Percentiles rank a stretch among this genome's conserved stretches.
phyloP scores from a whole-genome alignment of 2,113 vertebrate species.

The Notarius lentiginosus region DNA sequence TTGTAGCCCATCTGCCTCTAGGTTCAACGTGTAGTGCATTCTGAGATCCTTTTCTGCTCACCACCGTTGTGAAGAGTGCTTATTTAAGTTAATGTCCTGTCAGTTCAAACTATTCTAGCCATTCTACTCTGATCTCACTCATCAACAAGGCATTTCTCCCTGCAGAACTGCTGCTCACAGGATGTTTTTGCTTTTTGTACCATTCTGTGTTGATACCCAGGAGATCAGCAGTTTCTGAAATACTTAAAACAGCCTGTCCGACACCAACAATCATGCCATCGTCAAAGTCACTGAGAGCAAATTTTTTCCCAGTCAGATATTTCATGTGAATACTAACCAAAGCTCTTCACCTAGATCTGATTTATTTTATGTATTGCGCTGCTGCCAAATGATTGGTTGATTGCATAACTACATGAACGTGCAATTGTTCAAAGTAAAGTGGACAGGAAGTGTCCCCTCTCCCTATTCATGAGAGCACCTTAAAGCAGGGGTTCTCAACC shows the following conservation, averaged over 20 bases:
- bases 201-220: background rate
- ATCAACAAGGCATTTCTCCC: background rate
- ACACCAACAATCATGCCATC: background rate
- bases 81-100: background rate
- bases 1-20: background rate
- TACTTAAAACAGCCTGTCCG: background rate
- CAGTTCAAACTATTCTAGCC: background rate
- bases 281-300: background rate
- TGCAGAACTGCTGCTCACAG: background rate
- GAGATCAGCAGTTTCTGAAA: background rate
- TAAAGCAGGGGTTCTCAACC: too few relatives aligned
- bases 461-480: background rate
- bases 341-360: background rate
- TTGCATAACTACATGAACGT: background rate
- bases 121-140: background rate
- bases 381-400: background rate
- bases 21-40: background rate
- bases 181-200: background rate
- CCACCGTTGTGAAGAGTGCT: background rate
- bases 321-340: background rate
- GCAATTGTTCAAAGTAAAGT: background rate
- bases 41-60: background rate
- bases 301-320: background rate
- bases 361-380: background rate
- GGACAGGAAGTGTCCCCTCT: background rate